Base-by-base conservation (phyloP, 2,113 vertebrate genomes). In the Saccopteryx leptura region DNA sequence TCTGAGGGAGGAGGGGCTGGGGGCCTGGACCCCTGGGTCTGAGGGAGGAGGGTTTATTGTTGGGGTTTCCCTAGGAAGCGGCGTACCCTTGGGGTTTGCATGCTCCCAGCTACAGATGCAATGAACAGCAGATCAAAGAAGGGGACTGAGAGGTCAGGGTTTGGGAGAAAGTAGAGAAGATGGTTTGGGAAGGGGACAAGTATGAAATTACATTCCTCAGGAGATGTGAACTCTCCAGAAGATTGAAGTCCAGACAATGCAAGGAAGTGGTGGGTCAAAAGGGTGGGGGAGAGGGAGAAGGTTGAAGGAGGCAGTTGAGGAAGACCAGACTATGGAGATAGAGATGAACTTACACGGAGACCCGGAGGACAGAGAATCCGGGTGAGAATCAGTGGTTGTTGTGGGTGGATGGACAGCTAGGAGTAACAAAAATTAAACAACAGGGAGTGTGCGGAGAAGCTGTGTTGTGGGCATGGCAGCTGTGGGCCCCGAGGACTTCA, bases 371-470 rank as follows among this genome's bases (percentile, higher is more conserved):
- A 52, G 46, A 46, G 54, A 66, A 31, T 75, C 9, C 6, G 33
- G 26, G 48, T 24, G n/a, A 65, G 52, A 18, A 28, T 11, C 61
- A 0, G 2, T 31, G 39, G 46, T 1, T 1, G 50, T 68, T 12
- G 61, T 31, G 33, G 39, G 26, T 14, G 8, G 23, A 76, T 3
- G 69, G 75, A 14, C 92, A 50, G 0, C 11, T n/a, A 3, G 24
- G 60, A 54, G 46, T 50, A 39, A 39, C 33, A 7, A 95, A 95
- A 97, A 96, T 46, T 91, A 90, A 52, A 21, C 26, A 33, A 2
- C 1, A 26, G 33, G 28, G 31, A 65, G 24, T 4, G 4, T 60
- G 87, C 14, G 69, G 31, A 61, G 48, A 74, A 74, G 21, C 12
- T 63, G 19, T 2, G 9, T 18, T 8, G 21, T 6, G 9, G 39